Conservation (phyloP, 2,888 invertebrate genomes). For the Erynnis tages region DNA sequence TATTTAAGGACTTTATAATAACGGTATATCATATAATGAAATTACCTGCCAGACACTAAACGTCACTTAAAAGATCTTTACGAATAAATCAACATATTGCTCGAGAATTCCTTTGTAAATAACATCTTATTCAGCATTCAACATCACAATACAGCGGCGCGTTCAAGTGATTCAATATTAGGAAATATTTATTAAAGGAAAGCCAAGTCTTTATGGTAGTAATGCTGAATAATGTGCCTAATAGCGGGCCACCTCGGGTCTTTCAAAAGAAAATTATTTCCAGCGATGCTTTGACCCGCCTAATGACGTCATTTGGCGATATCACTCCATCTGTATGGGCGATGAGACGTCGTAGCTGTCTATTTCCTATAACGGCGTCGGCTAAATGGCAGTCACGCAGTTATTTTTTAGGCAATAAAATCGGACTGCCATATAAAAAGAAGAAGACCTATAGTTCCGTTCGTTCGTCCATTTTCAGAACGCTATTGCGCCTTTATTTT, state of each 20-base stretch:
- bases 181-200: constrained; percentile 34
- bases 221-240: constrained; percentile 38
- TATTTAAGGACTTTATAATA: no score
- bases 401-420: constrained; percentile 11
- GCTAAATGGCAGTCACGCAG: constrained; percentile 30
- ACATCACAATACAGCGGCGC: no score
- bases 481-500: no score
- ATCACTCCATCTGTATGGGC: constrained; percentile 42
- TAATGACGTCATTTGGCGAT: constrained; percentile 45
- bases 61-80: no score
- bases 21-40: no score
- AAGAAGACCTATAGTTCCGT: no score
- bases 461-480: no score
- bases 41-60: no score
- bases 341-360: constrained; percentile 38
- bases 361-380: constrained; percentile 36
- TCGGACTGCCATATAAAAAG: neutral
- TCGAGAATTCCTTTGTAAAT: no score
- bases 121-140: no score
- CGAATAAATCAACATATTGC: no score
- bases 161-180: constrained; percentile 16
- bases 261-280: constrained; percentile 43
- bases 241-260: constrained; percentile 34
- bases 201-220: constrained; percentile 35
- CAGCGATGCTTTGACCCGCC: constrained; percentile 39